Percentiles rank a stretch among this genome's conserved stretches.
These are phyloP conservation scores for Strix uralensis DNA, from an alignment of 2,113 vertebrate species.

Conservation along the genomic window DNA sequence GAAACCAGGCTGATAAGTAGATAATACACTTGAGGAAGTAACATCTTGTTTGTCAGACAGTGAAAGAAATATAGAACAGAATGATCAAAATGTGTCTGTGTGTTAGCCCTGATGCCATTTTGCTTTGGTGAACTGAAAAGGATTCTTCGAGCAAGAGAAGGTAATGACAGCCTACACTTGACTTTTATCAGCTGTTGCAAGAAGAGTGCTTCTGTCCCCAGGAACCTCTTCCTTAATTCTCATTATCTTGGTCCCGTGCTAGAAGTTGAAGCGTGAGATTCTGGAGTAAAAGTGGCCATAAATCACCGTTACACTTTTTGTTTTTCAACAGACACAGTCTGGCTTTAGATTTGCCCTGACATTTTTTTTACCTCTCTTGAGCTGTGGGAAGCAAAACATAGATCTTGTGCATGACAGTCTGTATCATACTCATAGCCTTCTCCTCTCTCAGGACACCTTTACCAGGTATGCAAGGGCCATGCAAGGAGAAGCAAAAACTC, in stretches of 20 bases:
- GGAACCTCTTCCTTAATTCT: background rate
- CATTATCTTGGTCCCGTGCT: background rate
- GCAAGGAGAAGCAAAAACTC: background rate
- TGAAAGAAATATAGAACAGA: background rate
- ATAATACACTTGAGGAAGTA: background rate
- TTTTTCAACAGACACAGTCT: background rate
- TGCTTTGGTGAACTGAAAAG: slow-evolving; percentile 7
- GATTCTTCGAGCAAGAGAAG: background rate
- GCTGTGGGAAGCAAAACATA: background rate
- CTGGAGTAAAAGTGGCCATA: background rate
- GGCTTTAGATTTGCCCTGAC: background rate
- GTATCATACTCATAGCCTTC: background rate
- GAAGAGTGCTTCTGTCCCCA: background rate
- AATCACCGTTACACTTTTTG: background rate
- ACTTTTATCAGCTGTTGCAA: background rate
- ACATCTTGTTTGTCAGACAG: background rate
- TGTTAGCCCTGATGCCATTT: background rate
- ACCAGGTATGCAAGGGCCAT: background rate
- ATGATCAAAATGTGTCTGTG: slow-evolving; percentile 14
- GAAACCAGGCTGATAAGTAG: background rate
- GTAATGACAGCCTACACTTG: background rate
- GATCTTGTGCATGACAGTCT: background rate
- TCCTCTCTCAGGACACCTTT: background rate
- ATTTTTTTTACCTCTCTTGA: background rate
- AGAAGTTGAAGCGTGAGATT: background rate